These are phyloP conservation scores for Monomorium pharaonis DNA, from an alignment of 1,140 invertebrate genomes.

Conservation along the genomic window DNA sequence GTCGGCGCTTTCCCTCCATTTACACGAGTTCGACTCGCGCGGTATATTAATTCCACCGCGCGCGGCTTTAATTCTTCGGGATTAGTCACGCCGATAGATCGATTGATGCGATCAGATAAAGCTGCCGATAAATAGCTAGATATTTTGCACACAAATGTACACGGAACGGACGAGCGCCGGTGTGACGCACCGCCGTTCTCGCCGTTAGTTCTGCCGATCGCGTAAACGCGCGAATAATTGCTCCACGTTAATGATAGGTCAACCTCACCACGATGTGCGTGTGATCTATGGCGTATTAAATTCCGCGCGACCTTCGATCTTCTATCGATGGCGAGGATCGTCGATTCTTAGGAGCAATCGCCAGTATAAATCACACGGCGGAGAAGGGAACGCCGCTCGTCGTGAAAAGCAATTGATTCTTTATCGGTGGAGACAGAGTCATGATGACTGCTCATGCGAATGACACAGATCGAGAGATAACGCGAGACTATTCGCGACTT, in stretches of 20 bases:
- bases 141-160: constrained; percentile 44
- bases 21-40: constrained; percentile 28
- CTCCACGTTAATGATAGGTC: constrained; percentile 65
- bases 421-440: constrained; percentile 48
- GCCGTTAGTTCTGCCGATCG: constrained; percentile 33
- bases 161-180: constrained; percentile 15
- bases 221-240: constrained; percentile 71
- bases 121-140: constrained; percentile 48
- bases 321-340: constrained; percentile 58
- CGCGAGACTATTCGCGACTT: constrained; percentile 13
- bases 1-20: constrained; percentile 45
- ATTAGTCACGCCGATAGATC: constrained; percentile 59
- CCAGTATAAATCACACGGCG: constrained; percentile 46
- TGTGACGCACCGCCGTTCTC: not conserved
- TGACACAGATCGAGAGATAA: constrained; percentile 52
- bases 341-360: constrained; percentile 25
- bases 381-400: constrained; percentile 56
- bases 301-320: constrained; percentile 73
- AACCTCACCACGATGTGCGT: constrained; percentile 28
- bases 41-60: constrained; percentile 51
- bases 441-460: constrained; percentile 20
- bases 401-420: constrained; percentile 65
- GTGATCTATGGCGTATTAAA: constrained; percentile 50
- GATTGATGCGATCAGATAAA: constrained; percentile 36
- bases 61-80: constrained; percentile 56